Base-by-base conservation (phyloP, 2,888 invertebrate genomes). In the Notocelia uddmanniana region DNA sequence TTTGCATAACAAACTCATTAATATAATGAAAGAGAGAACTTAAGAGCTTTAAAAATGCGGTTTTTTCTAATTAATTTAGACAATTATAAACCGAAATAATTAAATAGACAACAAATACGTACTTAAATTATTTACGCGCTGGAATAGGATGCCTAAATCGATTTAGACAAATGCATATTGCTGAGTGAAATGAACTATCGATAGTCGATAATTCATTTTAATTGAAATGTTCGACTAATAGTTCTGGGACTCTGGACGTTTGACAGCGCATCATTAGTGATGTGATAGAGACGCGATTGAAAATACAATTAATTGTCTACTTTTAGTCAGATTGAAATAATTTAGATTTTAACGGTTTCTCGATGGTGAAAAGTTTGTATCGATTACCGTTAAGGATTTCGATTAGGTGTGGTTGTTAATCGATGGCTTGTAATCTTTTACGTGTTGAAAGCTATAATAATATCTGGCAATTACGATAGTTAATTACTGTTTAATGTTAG, bases 151-250 rank as follows among this genome's bases (percentile, higher is more conserved):
- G 76, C 73, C 68, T 50, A 68, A 72, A 73, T 48, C 66, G 74
- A 75, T 74, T 76, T 74, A 71, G 75, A 74, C 62, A 71, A 68
- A 59, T 23, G 54, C 66, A 76, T 72, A 75, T 75, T 78, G 78
- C 76, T 76, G 74, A 80, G 79, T 81, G 75, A 78, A 79, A 78
- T 77, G 81, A 77, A 79, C 80, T 83, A 85, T 86, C 85, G 83
- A 83, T 85, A 79, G 80, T 84, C 89, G 83, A 89, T 89, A 88
- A 88, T 82, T 90, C 88, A 90, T 88, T 89, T 88, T 90, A 91
- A 92, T 92, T 91, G 90, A 92, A 90, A 89, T 88, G 89, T 91
- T 90, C 85, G 74, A 79, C 83, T 88, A 87, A 89, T 88, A 88
- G 87, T 87, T 85, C 87, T 89, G 31, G 48, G 31, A 15, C 87